Conservation (phyloP, 2,113 vertebrate genomes). For the Scartelaos histophorus region DNA sequence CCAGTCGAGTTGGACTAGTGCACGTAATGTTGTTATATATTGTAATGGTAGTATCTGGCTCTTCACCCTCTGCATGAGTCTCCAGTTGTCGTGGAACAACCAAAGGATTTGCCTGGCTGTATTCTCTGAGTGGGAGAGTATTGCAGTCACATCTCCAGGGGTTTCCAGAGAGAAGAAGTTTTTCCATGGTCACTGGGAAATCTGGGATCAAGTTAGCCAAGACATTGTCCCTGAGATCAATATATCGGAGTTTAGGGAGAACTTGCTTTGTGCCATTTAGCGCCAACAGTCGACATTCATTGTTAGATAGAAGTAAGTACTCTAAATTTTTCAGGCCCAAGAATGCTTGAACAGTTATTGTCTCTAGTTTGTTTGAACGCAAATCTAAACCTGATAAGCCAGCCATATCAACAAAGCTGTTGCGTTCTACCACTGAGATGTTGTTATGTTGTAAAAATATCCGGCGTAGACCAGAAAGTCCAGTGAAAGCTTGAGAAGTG, state of each 20-base stretch:
- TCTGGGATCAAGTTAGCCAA: slow-evolving; percentile 76
- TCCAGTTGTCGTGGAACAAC: slow-evolving; percentile 84
- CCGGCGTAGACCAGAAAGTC: slow-evolving; percentile 85
- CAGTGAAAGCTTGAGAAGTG: slow-evolving; percentile 77
- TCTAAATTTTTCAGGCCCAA: slow-evolving; percentile 85
- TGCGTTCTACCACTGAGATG: slow-evolving; percentile 80
- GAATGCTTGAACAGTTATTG: slow-evolving; percentile 79
- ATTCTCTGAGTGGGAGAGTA: slow-evolving; percentile 79
- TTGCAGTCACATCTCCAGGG: slow-evolving; percentile 89
- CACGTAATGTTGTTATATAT: slow-evolving; percentile 95
- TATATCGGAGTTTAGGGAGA: slow-evolving; percentile 81
- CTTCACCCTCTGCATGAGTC: slow-evolving; percentile 83
- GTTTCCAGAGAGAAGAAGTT: slow-evolving; percentile 90
- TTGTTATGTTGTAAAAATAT: slow-evolving; percentile 88
- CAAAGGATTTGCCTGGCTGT: slow-evolving; percentile 76
- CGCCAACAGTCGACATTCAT: slow-evolving; percentile 77
- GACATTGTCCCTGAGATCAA: slow-evolving; percentile 84
- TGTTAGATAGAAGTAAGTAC: slow-evolving; percentile 88
- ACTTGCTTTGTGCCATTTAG: slow-evolving; percentile 72
- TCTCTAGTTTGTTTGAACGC: slow-evolving; percentile 83
- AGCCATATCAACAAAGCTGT: slow-evolving; percentile 82
- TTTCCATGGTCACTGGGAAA: slow-evolving; percentile 79
- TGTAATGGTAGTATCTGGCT: slow-evolving; percentile 77
- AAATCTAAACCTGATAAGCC: slow-evolving; percentile 89
- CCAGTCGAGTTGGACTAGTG: slow-evolving; percentile 71